phyloP scores from a whole-genome alignment of 2,113 vertebrate genomes.

The Mixornis gularis region DNA sequence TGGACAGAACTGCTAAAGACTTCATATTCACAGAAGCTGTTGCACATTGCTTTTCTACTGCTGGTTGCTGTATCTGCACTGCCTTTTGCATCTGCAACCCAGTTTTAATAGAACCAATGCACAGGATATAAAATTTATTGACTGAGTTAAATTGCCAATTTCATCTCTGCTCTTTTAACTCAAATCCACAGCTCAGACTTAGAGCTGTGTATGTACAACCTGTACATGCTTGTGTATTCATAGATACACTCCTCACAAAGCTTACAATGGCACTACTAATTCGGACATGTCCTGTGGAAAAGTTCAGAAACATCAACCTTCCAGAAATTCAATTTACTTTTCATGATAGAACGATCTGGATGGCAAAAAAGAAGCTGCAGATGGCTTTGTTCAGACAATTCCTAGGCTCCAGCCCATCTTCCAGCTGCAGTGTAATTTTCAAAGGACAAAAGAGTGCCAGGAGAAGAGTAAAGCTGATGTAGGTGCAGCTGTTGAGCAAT shows the following conservation, averaged over 20 bases:
- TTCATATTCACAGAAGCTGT: not conserved
- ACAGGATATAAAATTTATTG: not conserved
- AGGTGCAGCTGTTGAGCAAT: not conserved
- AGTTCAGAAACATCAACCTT: not conserved
- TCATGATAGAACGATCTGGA: not conserved
- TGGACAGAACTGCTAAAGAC: not conserved
- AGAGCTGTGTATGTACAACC: not conserved
- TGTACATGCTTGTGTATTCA: not conserved
- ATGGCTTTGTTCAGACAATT: not conserved
- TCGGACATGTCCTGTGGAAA: not conserved
- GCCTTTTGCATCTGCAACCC: not conserved
- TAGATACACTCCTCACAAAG: not conserved
- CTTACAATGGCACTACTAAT: not conserved
- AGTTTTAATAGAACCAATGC: not conserved
- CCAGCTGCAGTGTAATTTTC: not conserved
- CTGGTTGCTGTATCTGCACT: not conserved
- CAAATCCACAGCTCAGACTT: not conserved
- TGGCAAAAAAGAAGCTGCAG: not conserved
- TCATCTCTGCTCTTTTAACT: not conserved
- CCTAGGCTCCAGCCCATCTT: not conserved
- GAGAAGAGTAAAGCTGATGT: not conserved
- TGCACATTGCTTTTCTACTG: not conserved
- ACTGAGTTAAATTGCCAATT: not conserved
- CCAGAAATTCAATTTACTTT: not conserved
- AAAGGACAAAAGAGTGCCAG: not conserved